Percentiles rank a stretch among this genome's conserved stretches.
These are phyloP conservation scores for Tolypeutes matacus DNA, from an alignment of 2,797 vertebrate species.

Conservation along the genomic window DNA sequence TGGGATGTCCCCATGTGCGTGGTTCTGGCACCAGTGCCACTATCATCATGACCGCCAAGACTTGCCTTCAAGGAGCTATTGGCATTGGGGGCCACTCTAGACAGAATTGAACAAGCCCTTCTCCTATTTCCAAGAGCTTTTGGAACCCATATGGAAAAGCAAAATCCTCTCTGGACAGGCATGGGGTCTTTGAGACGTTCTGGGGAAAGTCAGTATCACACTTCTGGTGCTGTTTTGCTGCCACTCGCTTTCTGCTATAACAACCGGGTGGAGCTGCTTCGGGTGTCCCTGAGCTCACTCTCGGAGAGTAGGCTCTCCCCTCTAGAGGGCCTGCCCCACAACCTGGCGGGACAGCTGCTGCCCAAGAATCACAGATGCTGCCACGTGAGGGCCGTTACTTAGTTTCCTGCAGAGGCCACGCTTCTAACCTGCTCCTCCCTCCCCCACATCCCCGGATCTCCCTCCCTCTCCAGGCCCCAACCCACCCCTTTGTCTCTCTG, in stretches of 20 bases:
- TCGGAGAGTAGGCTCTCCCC: not conserved
- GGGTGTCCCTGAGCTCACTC: not conserved
- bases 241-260: fast-evolving
- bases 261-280: not conserved
- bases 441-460: fast-evolving
- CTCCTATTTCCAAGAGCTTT: not conserved
- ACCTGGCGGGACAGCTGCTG: not conserved
- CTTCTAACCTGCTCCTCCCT: not conserved
- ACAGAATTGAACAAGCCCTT: not conserved
- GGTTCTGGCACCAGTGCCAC: fast-evolving
- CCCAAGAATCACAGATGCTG: not conserved
- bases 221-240: not conserved
- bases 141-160: not conserved
- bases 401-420: not conserved
- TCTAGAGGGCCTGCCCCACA: not conserved
- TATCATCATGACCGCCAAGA: not conserved
- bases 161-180: not conserved
- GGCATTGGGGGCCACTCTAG: not conserved
- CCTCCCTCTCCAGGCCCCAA: not conserved
- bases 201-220: not conserved
- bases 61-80: not conserved
- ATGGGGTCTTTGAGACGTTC: not conserved
- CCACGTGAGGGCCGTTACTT: not conserved
- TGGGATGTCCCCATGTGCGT: too few species aligned
- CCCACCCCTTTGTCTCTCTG: not conserved